Percentiles rank a stretch among this genome's conserved stretches.
phyloP scores from a whole-genome alignment of 2,888 invertebrate species.

The Deilephila porcellus region DNA sequence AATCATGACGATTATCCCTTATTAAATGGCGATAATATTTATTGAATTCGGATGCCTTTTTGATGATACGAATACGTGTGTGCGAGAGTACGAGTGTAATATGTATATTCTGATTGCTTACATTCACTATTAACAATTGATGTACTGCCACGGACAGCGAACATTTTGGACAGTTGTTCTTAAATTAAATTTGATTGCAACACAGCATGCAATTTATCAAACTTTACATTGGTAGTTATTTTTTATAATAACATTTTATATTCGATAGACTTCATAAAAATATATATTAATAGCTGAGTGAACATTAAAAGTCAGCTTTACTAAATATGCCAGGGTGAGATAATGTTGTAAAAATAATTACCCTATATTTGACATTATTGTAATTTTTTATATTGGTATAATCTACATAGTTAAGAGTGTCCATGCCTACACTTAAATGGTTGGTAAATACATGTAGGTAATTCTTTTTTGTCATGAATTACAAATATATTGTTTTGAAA shows the following conservation, averaged over 20 bases:
- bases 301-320: not conserved
- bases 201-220: not conserved
- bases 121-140: not conserved
- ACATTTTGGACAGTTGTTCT: not conserved
- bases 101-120: not conserved
- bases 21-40: too few relatives aligned
- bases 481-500: too few relatives aligned
- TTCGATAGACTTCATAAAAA: not conserved
- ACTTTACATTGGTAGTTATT: not conserved
- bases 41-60: not conserved
- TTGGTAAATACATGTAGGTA: too few relatives aligned
- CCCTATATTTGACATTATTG: not conserved
- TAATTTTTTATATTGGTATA: too few relatives aligned
- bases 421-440: too few relatives aligned
- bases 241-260: not conserved
- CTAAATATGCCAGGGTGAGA: not conserved
- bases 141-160: not conserved
- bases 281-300: not conserved
- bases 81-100: not conserved
- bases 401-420: too few relatives aligned
- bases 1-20: too few relatives aligned
- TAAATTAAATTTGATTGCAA: slow-evolving; percentile 3
- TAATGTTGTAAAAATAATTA: not conserved
- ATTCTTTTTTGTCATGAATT: too few relatives aligned
- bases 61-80: not conserved